Conservation (phyloP, 2,797 vertebrate genomes). For the Ctenopoma multispine region DNA sequence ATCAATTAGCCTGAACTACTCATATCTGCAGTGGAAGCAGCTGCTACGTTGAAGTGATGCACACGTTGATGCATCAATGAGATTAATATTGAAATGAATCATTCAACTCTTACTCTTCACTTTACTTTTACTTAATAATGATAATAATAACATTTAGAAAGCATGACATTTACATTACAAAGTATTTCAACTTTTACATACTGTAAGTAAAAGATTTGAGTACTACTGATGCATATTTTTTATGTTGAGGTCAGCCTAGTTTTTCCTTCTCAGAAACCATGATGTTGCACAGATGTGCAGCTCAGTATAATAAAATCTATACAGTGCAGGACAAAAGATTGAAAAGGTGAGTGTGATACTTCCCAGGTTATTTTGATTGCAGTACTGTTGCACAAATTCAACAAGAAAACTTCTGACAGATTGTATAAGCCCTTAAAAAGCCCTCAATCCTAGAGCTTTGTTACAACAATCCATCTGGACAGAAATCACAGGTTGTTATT, state of each 20-base stretch:
- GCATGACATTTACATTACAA: too few relatives aligned
- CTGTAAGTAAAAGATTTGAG: too few relatives aligned
- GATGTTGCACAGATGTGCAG: slow-evolving; percentile 17
- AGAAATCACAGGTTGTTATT: neutral
- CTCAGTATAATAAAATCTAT: neutral
- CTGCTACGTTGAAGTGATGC: too few relatives aligned
- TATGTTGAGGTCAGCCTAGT: neutral
- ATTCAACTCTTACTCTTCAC: too few relatives aligned
- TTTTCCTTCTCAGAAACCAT: neutral
- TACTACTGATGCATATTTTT: neutral
- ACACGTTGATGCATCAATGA: too few relatives aligned
- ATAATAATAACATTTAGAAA: too few relatives aligned
- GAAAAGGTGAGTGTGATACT: slow-evolving; percentile 10
- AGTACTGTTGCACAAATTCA: neutral
- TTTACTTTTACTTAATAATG: too few relatives aligned
- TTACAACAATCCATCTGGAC: neutral
- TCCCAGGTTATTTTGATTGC: slow-evolving; percentile 16
- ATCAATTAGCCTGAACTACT: too few relatives aligned
- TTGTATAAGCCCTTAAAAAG: neutral
- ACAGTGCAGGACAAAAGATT: neutral
- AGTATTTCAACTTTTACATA: too few relatives aligned
- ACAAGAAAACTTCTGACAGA: neutral
- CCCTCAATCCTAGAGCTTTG: neutral
- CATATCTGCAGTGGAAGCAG: too few relatives aligned
- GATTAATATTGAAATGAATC: too few relatives aligned